These are phyloP conservation scores for Corythornis cristatus DNA, from an alignment of 2,113 vertebrate genomes.

Conservation along the genomic window DNA sequence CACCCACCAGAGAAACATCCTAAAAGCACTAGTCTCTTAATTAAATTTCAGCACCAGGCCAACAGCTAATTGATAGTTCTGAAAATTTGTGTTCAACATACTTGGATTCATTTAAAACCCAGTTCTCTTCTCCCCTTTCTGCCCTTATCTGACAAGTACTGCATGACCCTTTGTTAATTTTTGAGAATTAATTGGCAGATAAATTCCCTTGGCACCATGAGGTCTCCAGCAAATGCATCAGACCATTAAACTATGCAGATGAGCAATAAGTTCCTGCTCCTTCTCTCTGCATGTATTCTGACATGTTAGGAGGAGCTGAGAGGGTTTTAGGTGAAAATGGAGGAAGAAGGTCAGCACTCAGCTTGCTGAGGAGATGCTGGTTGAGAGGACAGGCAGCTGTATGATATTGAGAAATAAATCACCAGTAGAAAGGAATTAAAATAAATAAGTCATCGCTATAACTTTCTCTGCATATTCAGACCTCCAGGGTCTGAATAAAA, in stretches of 20 bases:
- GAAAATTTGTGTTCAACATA: background rate
- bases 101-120: background rate
- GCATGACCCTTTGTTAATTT: background rate
- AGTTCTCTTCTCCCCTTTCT: background rate
- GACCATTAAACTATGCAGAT: background rate
- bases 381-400: background rate
- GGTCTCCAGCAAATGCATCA: background rate
- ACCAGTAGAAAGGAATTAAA: background rate
- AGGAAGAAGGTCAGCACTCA: background rate
- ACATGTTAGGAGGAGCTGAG: background rate
- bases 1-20: background rate
- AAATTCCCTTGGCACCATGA: background rate
- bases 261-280: background rate
- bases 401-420: background rate
- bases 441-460: background rate
- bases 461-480: background rate
- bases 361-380: background rate
- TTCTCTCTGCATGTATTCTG: background rate
- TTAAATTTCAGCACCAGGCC: background rate
- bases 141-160: background rate
- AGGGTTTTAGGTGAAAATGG: background rate
- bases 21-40: background rate
- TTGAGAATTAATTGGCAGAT: slow-evolving; percentile 27
- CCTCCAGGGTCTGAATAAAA: background rate
- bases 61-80: slow-evolving; percentile 17